phyloP scores from a whole-genome alignment of 2,888 invertebrate species.

The Thecocarcelia acutangulata region DNA sequence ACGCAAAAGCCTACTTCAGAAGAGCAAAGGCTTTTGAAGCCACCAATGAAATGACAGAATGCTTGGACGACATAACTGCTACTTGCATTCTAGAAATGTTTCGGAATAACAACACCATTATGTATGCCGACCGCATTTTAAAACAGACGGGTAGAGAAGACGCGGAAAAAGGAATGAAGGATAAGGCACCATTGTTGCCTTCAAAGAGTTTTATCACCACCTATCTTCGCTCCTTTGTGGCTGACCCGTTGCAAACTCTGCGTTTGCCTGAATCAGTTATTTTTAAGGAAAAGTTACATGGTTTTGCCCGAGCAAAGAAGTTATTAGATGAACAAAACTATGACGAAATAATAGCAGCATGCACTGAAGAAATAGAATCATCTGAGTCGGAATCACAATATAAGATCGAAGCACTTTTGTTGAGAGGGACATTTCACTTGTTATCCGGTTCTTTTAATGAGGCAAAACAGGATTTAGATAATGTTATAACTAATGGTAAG shows the following conservation, averaged over 20 bases:
- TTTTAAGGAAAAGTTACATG: slow-evolving; percentile 79
- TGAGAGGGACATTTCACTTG: slow-evolving; percentile 92
- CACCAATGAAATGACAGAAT: slow-evolving; percentile 88
- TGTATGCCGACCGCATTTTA: slow-evolving; percentile 93
- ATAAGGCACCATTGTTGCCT: slow-evolving; percentile 88
- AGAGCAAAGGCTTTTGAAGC: slow-evolving; percentile 92
- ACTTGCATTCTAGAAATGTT: slow-evolving; percentile 95
- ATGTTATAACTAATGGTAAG: slow-evolving; percentile 85
- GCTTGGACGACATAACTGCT: slow-evolving; percentile 95
- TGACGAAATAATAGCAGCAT: slow-evolving; percentile 89
- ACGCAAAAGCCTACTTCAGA: slow-evolving; percentile 92
- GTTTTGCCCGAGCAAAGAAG: slow-evolving; percentile 87
- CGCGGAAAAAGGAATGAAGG: slow-evolving; percentile 88
- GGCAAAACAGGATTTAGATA: slow-evolving; percentile 87
- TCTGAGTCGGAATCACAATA: slow-evolving; percentile 84
- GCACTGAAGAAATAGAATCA: slow-evolving; percentile 89
- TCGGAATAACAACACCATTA: slow-evolving; percentile 89
- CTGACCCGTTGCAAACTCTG: slow-evolving; percentile 88
- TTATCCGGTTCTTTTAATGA: slow-evolving; percentile 89
- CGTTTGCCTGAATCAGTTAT: slow-evolving; percentile 77
- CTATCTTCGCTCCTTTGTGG: slow-evolving; percentile 93
- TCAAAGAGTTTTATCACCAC: slow-evolving; percentile 92
- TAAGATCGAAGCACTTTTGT: slow-evolving; percentile 87
- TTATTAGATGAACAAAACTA: slow-evolving; percentile 88
- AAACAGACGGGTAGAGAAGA: slow-evolving; percentile 87